Percentiles rank a stretch among this genome's conserved stretches.
Evolutionary conservation across 1,140 invertebrate genomes (phyloP).

Genomic region (Zaprionus ghesquierei): DNA sequence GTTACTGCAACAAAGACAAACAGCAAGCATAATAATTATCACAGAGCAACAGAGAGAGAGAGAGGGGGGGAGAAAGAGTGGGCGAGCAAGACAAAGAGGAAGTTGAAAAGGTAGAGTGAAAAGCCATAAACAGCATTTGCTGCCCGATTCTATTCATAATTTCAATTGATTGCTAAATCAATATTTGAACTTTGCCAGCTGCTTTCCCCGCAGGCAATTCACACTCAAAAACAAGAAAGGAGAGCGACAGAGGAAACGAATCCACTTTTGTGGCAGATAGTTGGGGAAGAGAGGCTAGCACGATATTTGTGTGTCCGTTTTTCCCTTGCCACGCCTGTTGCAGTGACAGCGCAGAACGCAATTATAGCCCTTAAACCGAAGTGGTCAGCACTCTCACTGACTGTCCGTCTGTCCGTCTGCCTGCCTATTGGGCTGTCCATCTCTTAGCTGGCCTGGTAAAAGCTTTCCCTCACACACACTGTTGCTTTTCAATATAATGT

Average conservation of each 20-base stretch:
- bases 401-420: slow-evolving; percentile 52
- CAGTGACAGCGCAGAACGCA: slow-evolving; percentile 53
- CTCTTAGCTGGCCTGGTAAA: slow-evolving; percentile 2
- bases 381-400: slow-evolving; percentile 6
- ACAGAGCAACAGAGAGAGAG: background rate
- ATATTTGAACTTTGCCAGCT: slow-evolving; percentile 57
- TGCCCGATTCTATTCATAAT: slow-evolving; percentile 48
- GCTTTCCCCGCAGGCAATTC: slow-evolving; percentile 15
- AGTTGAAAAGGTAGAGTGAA: background rate
- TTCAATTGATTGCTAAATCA: slow-evolving; percentile 59
- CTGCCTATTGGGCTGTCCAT: slow-evolving; percentile 42
- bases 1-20: slow-evolving; percentile 20
- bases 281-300: background rate
- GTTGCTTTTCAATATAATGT: slow-evolving; percentile 54
- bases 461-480: slow-evolving; percentile 18
- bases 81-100: background rate
- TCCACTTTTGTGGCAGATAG: slow-evolving; percentile 20
- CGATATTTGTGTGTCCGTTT: background rate
- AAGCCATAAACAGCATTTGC: slow-evolving; percentile 31
- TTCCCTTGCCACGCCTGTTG: slow-evolving; percentile 31
- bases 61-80: too few species aligned
- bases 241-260: background rate
- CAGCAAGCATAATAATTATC: background rate
- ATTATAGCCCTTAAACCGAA: slow-evolving; percentile 54
- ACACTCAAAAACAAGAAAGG: background rate